Evolutionary conservation across 2,113 vertebrate genomes (phyloP).

Genomic region (Ailurus styani): DNA sequence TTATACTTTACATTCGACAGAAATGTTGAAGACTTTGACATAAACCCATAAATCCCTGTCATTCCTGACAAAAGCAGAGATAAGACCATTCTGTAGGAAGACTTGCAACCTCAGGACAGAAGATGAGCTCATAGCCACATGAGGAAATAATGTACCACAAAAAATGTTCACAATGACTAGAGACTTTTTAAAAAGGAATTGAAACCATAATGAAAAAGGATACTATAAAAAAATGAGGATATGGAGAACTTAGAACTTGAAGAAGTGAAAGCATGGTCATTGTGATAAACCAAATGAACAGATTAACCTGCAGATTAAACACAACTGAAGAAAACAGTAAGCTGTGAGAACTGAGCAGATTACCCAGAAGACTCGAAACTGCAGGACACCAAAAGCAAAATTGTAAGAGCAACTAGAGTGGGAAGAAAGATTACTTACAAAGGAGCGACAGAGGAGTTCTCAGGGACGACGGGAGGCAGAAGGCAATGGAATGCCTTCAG

Average conservation of each 20-base stretch:
- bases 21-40: background rate
- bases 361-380: background rate
- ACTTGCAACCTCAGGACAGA: background rate
- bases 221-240: background rate
- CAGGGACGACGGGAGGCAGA: background rate
- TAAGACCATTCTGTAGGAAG: background rate
- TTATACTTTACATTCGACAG: background rate
- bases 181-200: background rate
- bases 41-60: background rate
- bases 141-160: background rate
- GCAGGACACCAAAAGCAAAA: background rate
- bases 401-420: background rate
- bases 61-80: background rate
- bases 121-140: background rate
- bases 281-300: background rate
- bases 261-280: background rate
- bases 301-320: background rate
- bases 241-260: background rate
- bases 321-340: background rate
- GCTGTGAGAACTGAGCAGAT: background rate
- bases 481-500: background rate
- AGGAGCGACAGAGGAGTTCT: background rate
- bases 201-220: background rate
- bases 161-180: background rate
- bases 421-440: background rate